These are phyloP conservation scores for Netelia fuscicornis DNA, from an alignment of 2,888 invertebrate genomes.

Conservation along the genomic window DNA sequence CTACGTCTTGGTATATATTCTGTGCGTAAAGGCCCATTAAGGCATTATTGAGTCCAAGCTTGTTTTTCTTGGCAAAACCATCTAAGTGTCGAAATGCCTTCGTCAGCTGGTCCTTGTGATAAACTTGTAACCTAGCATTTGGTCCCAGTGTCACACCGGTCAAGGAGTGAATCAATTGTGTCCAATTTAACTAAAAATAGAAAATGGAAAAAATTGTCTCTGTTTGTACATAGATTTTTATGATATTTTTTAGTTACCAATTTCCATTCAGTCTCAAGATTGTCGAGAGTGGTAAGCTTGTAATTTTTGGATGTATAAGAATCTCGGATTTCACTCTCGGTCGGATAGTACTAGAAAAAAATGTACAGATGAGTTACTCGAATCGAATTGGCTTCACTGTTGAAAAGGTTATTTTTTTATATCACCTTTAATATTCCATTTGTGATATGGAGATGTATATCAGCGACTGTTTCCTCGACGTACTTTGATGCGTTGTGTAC, in stretches of 20 bases:
- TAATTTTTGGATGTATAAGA: slow-evolving; percentile 73
- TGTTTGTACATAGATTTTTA: neutral
- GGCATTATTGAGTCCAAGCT: slow-evolving; percentile 71
- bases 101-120: slow-evolving; percentile 69
- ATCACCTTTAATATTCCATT: slow-evolving; percentile 71
- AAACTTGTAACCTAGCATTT: slow-evolving; percentile 71
- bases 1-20: slow-evolving; percentile 75
- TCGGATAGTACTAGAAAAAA: slow-evolving; percentile 70
- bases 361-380: neutral
- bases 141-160: slow-evolving; percentile 53
- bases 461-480: slow-evolving; percentile 57
- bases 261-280: slow-evolving; percentile 61
- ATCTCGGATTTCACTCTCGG: slow-evolving; percentile 69
- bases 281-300: slow-evolving; percentile 56
- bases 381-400: neutral
- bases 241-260: slow-evolving; percentile 57
- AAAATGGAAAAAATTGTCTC: neutral
- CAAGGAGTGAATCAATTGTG: slow-evolving; percentile 67
- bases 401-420: neutral
- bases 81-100: slow-evolving; percentile 67
- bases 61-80: slow-evolving; percentile 16
- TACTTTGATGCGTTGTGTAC: slow-evolving; percentile 57
- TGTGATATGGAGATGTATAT: slow-evolving; percentile 71
- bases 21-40: slow-evolving; percentile 75
- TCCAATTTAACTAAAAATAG: slow-evolving; percentile 75